Evolutionary conservation across 2,113 vertebrate species (phyloP), one percentile per base, ranked within the genome.

Genomic region (Merops nubicus): DNA sequence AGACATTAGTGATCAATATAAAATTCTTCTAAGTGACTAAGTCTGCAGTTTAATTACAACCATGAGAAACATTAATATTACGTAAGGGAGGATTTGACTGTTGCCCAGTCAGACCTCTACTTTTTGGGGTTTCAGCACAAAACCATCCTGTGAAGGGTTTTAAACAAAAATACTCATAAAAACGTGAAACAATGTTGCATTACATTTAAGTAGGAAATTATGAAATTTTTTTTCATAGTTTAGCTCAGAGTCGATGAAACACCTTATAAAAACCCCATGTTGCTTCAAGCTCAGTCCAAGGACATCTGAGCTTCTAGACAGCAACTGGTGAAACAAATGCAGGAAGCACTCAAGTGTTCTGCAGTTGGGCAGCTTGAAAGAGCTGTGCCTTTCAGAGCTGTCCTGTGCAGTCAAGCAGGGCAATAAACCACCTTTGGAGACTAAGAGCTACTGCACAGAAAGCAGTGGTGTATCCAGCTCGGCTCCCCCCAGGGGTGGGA

Each of bases 401-500:
- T n/a, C 42, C 72, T 3, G 0, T 6, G 2, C 18, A 70, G 23
- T 23, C n/a, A 51, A 62, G 15, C 15, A 8, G 65, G 34, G n/a
- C 40, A 59, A 25, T 1, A 22, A 48, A 15, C 6, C 19, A 17
- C 16, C 51, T 23, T 21, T 64, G 43, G 26, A 36, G 31, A 7
- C 45, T 48, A 47, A 65, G 16, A 54, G 47, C 5, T 38, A 3
- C 29, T 15, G 33, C 0, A 0, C 4, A 21, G 42, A 25, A 21
- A 34, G 5, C 42, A 43, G 29, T 12, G 12, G 1, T 9, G 2
- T 4, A 38, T 69, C 7, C 12, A 85, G 57, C 22, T 42, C 51
- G 21, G 63, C 34, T 77, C 1, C 0, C 16, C 3, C 4, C 31
- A 38, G 1, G 0, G 6, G 2, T 59, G 33, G 34, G 34, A 29